Base-by-base conservation (phyloP, 53 echinoderm and acorn worm species). In the Holothuria leucospilota region DNA sequence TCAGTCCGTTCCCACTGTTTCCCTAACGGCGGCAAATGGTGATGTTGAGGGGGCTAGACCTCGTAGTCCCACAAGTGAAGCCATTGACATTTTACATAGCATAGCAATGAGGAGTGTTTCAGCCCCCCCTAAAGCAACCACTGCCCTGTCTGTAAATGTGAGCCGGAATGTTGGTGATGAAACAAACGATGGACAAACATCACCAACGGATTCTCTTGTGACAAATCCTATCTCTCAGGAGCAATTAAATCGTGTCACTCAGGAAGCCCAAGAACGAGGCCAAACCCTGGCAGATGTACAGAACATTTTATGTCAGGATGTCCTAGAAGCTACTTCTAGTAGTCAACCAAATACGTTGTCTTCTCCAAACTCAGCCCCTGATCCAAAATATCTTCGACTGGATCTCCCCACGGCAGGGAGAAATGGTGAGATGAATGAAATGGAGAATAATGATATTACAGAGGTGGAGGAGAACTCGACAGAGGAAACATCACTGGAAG, bases 301-400 rank as follows among this genome's bases (percentile, higher is more conserved):
- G 87, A 99, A 95, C 40, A 99, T 99, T 51, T 67, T 80, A 66
- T 99, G 99, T 87, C 77, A 86, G 25, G 90, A 85, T 64, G 86
- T 92, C 11, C 86, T 88, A 28, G 90, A 91, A 1, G 86, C 52
- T 53, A 20, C 0, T 51, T 56, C 56, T 56, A 52, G 52, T 20
- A 42, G 21, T 46, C 75, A 46, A 41, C 51, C 51, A 20, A 51
- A 25, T 10, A 6, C 0, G 28, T 23, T 26, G 49, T 24, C 75
- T 75, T 21, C 49, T 53, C 49, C 20, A 21, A 28, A 4, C 13
- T 51, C 75, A 20, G 23, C n/a, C 23, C 75, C 75, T 14, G 39
- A 51, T 75, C 75, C 75, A 21, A 75, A 49, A 24, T 75, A 53
- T 0, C 75, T 75, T 27, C 46, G 23, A 27, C 11, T 60, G 80